A percentile compares a stretch with the other conserved stretches of the same genome.
These are phyloP conservation scores for Diarsia brunnea DNA, from an alignment of 2,888 invertebrate genomes.

Conservation along the genomic window DNA sequence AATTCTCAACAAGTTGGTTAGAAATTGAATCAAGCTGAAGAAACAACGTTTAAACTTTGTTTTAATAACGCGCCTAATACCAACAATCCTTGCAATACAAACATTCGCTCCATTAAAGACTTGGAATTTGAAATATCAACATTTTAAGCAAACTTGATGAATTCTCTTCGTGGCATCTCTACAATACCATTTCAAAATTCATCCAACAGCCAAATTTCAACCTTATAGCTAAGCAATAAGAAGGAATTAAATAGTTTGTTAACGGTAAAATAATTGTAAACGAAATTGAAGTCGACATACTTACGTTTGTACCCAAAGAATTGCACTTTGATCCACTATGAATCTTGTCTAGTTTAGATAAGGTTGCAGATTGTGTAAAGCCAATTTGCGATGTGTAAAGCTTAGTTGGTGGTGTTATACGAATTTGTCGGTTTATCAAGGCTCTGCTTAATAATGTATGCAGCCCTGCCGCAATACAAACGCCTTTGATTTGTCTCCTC, in stretches of 20 bases:
- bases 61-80: slow-evolving; percentile 65
- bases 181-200: neutral
- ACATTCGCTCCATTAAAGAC: slow-evolving; percentile 75
- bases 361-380: slow-evolving; percentile 6
- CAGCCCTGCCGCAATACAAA: slow-evolving; percentile 78
- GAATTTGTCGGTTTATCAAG: slow-evolving; percentile 77
- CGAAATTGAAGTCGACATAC: slow-evolving; percentile 53
- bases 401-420: slow-evolving; percentile 54
- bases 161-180: slow-evolving; percentile 59
- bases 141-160: slow-evolving; percentile 75
- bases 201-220: slow-evolving; percentile 43
- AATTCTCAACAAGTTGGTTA: slow-evolving; percentile 35
- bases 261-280: slow-evolving; percentile 52
- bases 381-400: slow-evolving; percentile 2
- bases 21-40: slow-evolving; percentile 61
- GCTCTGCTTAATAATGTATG: slow-evolving; percentile 81
- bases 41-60: slow-evolving; percentile 66
- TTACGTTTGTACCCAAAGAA: slow-evolving; percentile 25
- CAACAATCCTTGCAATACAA: slow-evolving; percentile 69
- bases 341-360: slow-evolving; percentile 29
- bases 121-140: slow-evolving; percentile 78
- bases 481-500: slow-evolving; percentile 81
- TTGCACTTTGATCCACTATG: neutral
- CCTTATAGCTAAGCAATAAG: slow-evolving; percentile 51
- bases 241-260: slow-evolving; percentile 37